Percentiles rank a stretch among this genome's conserved stretches.
These are phyloP conservation scores for Saguinus imperator DNA, from an alignment of 2,113 vertebrate species.

Conservation along the genomic window DNA sequence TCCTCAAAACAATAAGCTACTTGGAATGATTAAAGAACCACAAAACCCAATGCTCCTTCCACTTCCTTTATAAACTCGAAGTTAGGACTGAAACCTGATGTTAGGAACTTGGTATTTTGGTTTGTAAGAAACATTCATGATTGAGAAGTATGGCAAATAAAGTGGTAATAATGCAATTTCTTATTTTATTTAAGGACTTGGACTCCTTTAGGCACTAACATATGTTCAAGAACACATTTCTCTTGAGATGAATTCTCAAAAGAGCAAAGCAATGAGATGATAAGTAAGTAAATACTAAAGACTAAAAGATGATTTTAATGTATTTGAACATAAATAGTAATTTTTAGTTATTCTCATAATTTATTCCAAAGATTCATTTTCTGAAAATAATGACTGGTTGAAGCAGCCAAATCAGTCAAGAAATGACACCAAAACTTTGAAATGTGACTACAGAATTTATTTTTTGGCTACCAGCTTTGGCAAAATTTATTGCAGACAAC, in stretches of 20 bases:
- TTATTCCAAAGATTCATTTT: neutral
- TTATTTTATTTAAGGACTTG: neutral
- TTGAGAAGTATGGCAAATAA: neutral
- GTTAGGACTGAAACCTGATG: neutral
- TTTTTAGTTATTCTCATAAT: neutral
- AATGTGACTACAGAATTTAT: neutral
- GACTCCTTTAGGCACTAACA: neutral
- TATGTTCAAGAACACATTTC: neutral
- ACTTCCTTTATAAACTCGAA: neutral
- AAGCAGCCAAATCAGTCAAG: neutral
- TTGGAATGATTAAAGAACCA: neutral
- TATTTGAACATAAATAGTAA: neutral
- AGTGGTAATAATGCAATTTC: neutral
- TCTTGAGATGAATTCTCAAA: neutral
- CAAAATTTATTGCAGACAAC: neutral
- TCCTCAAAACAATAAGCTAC: neutral
- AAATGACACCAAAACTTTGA: neutral
- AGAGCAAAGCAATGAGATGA: neutral
- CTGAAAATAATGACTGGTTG: neutral
- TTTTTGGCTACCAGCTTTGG: neutral
- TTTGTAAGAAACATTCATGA: neutral
- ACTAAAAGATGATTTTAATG: neutral
- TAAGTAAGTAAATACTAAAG: neutral
- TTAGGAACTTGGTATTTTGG: neutral
- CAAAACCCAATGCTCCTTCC: neutral